A percentile compares a stretch with the other conserved stretches of the same genome.
Conservation (phyloP, 2,888 invertebrate genomes). For the Helleia helle region DNA sequence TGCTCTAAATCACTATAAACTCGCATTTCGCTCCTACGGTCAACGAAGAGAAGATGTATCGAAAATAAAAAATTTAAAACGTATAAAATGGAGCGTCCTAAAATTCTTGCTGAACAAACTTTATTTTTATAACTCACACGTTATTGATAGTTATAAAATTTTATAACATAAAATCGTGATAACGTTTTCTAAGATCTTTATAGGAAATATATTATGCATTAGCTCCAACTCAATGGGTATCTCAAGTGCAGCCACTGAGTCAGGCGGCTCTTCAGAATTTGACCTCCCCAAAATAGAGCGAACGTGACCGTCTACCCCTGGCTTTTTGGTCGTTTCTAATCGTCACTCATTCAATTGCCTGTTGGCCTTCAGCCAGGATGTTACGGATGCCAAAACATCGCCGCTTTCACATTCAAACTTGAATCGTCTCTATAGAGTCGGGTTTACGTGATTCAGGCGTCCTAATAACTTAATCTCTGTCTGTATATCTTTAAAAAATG, state of each 20-base stretch:
- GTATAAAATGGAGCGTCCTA: too few relatives aligned
- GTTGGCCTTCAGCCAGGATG: slow-evolving; percentile 64
- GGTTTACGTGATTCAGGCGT: slow-evolving; percentile 20
- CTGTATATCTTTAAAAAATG: slow-evolving; percentile 13
- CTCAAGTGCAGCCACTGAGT: slow-evolving; percentile 54
- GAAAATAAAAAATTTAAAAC: too few relatives aligned
- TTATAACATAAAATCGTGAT: too few relatives aligned
- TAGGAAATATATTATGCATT: slow-evolving; percentile 50
- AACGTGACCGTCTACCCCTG: slow-evolving; percentile 56
- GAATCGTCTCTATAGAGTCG: slow-evolving; percentile 21
- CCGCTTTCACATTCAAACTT: slow-evolving; percentile 38
- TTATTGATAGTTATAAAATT: too few relatives aligned
- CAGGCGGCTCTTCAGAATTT: slow-evolving; percentile 53
- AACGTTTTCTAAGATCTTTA: slow-evolving; percentile 23
- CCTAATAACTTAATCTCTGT: slow-evolving; percentile 22
- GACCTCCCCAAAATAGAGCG: slow-evolving; percentile 62
- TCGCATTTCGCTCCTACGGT: too few relatives aligned
- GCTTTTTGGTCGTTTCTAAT: slow-evolving; percentile 51
- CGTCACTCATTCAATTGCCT: slow-evolving; percentile 67
- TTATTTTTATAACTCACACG: too few relatives aligned
- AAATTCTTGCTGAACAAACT: too few relatives aligned
- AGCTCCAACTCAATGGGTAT: slow-evolving; percentile 53
- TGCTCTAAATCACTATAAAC: too few relatives aligned
- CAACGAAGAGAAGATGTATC: too few relatives aligned
- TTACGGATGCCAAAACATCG: slow-evolving; percentile 42